Evolutionary conservation across 1,140 invertebrate genomes (phyloP).

Genomic region (Drosophila busckii): DNA sequence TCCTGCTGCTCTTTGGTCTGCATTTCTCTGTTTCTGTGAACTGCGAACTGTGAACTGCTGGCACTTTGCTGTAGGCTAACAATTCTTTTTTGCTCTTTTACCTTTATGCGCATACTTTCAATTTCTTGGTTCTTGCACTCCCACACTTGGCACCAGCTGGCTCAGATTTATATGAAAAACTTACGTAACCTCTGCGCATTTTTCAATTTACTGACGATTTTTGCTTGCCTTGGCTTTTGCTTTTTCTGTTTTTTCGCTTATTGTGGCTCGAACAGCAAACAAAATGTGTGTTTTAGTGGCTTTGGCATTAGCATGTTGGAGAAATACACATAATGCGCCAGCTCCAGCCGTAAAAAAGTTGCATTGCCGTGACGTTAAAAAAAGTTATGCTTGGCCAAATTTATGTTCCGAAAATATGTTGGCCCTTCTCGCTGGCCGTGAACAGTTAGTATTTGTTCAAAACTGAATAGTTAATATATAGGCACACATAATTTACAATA

Average conservation of each 20-base stretch:
- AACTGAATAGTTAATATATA: slow-evolving; percentile 18
- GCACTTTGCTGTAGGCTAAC: slow-evolving; percentile 13
- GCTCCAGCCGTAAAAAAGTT: slow-evolving; percentile 45
- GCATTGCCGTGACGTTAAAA: slow-evolving; percentile 25
- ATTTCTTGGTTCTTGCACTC: slow-evolving; percentile 5
- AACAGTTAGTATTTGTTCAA: slow-evolving; percentile 6
- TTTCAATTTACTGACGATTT: slow-evolving; percentile 60
- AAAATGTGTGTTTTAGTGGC: slow-evolving; percentile 70
- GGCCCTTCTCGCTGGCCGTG: slow-evolving; percentile 14
- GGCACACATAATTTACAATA: too few relatives aligned
- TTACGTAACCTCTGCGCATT: slow-evolving; percentile 38
- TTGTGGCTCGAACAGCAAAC: slow-evolving; percentile 13
- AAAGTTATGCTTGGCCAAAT: slow-evolving; percentile 37
- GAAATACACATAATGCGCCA: slow-evolving; percentile 51
- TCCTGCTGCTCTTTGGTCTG: not conserved
- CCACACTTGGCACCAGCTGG: slow-evolving; percentile 38
- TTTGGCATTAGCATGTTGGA: slow-evolving; percentile 63
- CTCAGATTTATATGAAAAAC: slow-evolving; percentile 66
- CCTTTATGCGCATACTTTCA: slow-evolving; percentile 27
- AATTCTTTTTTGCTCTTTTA: slow-evolving; percentile 16
- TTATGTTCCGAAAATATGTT: slow-evolving; percentile 62
- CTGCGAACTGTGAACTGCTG: slow-evolving; percentile 1
- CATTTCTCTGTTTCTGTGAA: not conserved
- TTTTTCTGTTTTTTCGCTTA: slow-evolving; percentile 7
- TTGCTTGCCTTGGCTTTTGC: slow-evolving; percentile 30